Conservation (phyloP, 1,140 invertebrate genomes). For the Laupala kohalensis region DNA sequence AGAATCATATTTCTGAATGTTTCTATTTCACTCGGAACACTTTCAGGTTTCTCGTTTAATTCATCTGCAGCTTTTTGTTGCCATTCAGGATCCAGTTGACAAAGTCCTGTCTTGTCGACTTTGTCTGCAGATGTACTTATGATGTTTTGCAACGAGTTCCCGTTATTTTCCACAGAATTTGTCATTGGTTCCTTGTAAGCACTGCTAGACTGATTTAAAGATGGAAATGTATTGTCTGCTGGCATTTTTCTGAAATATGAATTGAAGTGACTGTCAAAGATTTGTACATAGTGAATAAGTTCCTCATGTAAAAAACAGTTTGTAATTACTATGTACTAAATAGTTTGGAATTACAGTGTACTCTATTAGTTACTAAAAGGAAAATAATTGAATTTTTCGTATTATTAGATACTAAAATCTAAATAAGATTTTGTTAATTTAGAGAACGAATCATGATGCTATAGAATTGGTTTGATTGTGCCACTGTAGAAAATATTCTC, state of each 20-base stretch:
- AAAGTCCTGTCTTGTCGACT: not conserved
- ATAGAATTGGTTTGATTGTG: too few species aligned
- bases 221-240: slow-evolving; percentile 2
- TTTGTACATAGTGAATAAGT: not conserved
- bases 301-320: not conserved
- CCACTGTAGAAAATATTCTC: too few species aligned
- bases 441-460: too few species aligned
- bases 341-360: too few species aligned
- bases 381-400: too few species aligned
- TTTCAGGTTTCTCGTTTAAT: slow-evolving; percentile 20
- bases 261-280: too few species aligned
- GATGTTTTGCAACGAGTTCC: not conserved
- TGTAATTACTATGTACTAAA: not conserved
- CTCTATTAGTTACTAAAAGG: too few species aligned
- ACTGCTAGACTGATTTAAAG: not conserved
- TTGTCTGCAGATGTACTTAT: not conserved
- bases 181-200: not conserved
- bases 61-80: slow-evolving; percentile 10
- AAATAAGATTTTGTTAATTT: too few species aligned
- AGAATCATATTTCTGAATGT: slow-evolving; percentile 18
- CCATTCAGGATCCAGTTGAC: slow-evolving; percentile 1
- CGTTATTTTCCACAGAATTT: not conserved
- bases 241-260: slow-evolving; percentile 6
- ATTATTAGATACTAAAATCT: too few species aligned
- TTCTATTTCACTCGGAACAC: slow-evolving; percentile 17